These are phyloP conservation scores for Proterorhinus semilunaris DNA, from an alignment of 2,113 vertebrate genomes.

Conservation along the genomic window DNA sequence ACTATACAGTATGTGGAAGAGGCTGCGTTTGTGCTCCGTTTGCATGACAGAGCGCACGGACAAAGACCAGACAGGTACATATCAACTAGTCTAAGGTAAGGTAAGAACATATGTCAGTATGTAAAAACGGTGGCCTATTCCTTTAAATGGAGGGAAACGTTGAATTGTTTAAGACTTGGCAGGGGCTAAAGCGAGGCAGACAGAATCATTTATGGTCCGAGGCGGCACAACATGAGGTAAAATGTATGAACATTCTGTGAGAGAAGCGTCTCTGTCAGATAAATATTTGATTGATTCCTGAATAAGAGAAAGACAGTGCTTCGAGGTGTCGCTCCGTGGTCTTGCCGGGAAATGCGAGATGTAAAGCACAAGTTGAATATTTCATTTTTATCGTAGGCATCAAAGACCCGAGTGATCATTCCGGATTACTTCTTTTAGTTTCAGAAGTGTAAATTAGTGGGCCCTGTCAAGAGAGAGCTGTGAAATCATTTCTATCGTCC, in stretches of 20 bases:
- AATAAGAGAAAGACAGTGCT: constrained; percentile 57
- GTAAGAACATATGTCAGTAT: too few relatives aligned
- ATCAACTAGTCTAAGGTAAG: too few relatives aligned
- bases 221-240: constrained; percentile 16
- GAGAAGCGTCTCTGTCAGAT: constrained; percentile 34
- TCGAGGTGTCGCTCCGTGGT: constrained; percentile 28
- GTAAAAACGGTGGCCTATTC: too few relatives aligned
- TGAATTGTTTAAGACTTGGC: constrained; percentile 43
- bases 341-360: not conserved
- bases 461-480: too few relatives aligned
- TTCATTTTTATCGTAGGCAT: constrained; percentile 16
- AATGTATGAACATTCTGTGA: constrained; percentile 40
- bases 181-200: constrained; percentile 21
- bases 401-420: not conserved
- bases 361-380: constrained; percentile 22
- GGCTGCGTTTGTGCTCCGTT: too few relatives aligned
- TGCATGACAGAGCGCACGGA: too few relatives aligned
- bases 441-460: not conserved
- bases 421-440: not conserved
- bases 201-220: constrained; percentile 43
- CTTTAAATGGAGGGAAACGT: constrained; percentile 25
- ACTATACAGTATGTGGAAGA: too few relatives aligned
- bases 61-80: too few relatives aligned
- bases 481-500: not conserved
- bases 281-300: constrained; percentile 64